phyloP scores from a whole-genome alignment of 37 sponge, comb jelly and placozoan genomes.

The Beroe ovata region DNA sequence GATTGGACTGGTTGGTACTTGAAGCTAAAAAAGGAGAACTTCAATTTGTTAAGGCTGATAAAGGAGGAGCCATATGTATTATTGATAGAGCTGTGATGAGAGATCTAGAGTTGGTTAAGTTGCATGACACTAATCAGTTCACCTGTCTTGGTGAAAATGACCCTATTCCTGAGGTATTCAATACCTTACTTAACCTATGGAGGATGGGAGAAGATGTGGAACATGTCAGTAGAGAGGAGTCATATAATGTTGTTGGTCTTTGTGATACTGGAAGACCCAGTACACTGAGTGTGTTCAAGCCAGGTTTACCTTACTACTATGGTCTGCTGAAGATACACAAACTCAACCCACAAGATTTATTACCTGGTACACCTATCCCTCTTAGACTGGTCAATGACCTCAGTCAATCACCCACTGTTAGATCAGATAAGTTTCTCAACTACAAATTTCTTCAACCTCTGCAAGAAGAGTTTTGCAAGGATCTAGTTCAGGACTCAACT shows the following conservation, averaged over 20 bases:
- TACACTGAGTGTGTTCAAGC: neutral
- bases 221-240: too few species aligned
- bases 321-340: neutral
- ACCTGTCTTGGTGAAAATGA: neutral
- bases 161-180: neutral
- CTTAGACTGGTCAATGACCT: neutral
- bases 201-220: neutral
- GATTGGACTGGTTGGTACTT: neutral
- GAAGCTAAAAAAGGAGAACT: neutral
- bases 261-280: neutral
- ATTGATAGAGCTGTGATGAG: neutral
- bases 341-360: neutral
- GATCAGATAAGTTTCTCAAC: neutral
- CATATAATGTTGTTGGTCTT: too few species aligned
- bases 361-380: neutral
- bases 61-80: neutral
- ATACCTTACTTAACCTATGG: neutral
- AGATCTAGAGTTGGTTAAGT: neutral
- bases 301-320: neutral
- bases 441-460: neutral
- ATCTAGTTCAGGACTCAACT: neutral
- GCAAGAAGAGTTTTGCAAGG: neutral
- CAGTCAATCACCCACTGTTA: neutral
- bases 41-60: neutral
- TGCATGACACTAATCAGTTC: neutral